Evolutionary conservation across 2,113 vertebrate species (phyloP), one percentile per base, ranked within the genome.

Genomic region (Ia io): DNA sequence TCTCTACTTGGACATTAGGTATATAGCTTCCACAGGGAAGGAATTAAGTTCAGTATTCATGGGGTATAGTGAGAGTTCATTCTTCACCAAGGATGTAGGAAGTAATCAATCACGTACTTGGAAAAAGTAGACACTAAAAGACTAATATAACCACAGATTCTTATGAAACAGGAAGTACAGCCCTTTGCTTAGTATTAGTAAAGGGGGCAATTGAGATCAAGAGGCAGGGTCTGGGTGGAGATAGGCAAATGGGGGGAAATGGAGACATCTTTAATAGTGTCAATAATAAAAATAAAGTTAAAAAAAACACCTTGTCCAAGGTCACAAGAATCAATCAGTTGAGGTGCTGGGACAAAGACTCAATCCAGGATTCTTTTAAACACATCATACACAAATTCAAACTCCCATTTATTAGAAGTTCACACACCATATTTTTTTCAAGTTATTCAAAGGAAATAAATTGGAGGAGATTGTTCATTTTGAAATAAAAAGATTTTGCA

Each of bases 401-500:
- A 90, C 37, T 51, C 51, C 32, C 51, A 37, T 83, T 28, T 84
- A 92, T 88, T 90, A 82, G 23, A 94, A 95, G 69, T 90, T 53
- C 88, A 86, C 74, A 23, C 69, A 78, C 76, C 65, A 37, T n/a
- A 91, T 22, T 37, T 69, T 77, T 92, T 93, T 67, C 35, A 96
- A 80, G 93, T 84, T 37, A 49, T 70, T 89, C 70, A 96, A 96
- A 95, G 40, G 70, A 88, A 59, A 78, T 76, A 95, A 94, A 91
- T 80, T 92, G n/a, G 71, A 14, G 9, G 42, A 82, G 25, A 88
- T 92, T 88, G 95, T 88, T 92, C 85, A 85, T 35, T 96, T 96
- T 96, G 56, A 96, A 94, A 94, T 96, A 69, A 83, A 96, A 97
- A 95, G 28, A 35, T 16, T 79, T 83, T 84, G 44, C 12, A 65